Base-by-base conservation (phyloP, 2,113 vertebrate genomes). In the Cochlearius cochlearius region DNA sequence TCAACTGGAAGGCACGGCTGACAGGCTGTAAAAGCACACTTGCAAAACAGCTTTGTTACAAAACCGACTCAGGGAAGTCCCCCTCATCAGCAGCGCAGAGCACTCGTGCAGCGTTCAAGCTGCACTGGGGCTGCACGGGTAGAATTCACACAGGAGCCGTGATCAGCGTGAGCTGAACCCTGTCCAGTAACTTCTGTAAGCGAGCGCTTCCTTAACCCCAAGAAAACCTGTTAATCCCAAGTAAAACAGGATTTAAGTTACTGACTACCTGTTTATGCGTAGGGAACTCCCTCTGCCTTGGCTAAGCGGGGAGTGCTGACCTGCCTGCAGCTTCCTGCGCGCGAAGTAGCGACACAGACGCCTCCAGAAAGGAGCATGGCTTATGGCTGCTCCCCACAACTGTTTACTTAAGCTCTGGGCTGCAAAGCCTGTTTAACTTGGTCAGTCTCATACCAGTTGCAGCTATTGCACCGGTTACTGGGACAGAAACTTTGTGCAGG, bases 381-480 rank as follows among this genome's bases (percentile, higher is more conserved):
- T 63, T 41, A 2, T 36, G 45, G 52, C 62, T 39, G 11, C 45
- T 80, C 69, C 29, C 18, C 26, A 30, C 4, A 19, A 4, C 8
- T 21, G 3, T 3, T 25, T 1, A 19, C 52, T 30, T 4, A 36
- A 41, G 15, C 67, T 11, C 26, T 2, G 47, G 66, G 68, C 63
- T 74, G 56, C 32, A 74, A 34, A 89, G 41, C 88, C 84, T 52
- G 93, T 67, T 50, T 17, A 39, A 86, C 67, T 8, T 12, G 63
- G 76, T 94, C 36, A 45, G 34, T 38, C 74, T 45, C 64, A 64
- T 5, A 38, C 71, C 66, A 49, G 26, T 94, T 93, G 67, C 93
- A 36, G 55, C 30, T 81, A 15, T 96, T 98, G 92, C 97, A 95
- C 96, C 96, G 98, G 66, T 79, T 85, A 55, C 45, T 78, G 41